These are phyloP conservation scores for Carcinoscorpius rotundicauda DNA, from an alignment of 1,140 invertebrate genomes.

Conservation along the genomic window DNA sequence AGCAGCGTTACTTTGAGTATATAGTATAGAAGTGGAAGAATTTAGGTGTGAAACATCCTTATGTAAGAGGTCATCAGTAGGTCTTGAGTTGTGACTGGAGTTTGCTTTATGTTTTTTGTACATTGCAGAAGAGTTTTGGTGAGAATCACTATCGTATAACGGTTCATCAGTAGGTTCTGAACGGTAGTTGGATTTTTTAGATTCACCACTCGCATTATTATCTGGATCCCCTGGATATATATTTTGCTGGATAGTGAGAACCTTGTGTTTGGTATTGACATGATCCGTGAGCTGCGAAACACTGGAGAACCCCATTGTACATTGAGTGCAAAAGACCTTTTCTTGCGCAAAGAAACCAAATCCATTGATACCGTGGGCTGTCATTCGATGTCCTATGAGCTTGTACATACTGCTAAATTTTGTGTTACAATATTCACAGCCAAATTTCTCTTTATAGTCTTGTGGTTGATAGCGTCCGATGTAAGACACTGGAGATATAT, in stretches of 20 bases:
- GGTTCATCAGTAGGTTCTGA: no score
- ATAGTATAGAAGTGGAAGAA: conserved; percentile 47
- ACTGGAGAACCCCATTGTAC: conserved; percentile 40
- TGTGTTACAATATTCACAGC: conserved; percentile 42
- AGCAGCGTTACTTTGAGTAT: conserved; percentile 74
- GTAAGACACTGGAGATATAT: not conserved
- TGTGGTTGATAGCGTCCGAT: not conserved
- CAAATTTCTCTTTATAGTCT: conserved; percentile 31
- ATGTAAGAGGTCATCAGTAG: conserved; percentile 4
- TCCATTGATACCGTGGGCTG: conserved; percentile 29
- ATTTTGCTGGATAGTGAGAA: no score
- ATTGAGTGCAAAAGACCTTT: conserved; percentile 39
- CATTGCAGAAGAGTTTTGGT: no score
- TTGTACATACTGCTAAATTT: conserved; percentile 35
- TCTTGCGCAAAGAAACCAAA: conserved; percentile 1
- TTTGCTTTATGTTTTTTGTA: no score
- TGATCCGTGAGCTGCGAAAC: conserved; percentile 45
- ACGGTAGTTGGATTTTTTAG: no score
- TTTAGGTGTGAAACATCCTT: conserved; percentile 29
- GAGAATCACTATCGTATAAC: no score
- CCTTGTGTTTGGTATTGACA: conserved; percentile 43
- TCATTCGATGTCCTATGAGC: conserved; percentile 34
- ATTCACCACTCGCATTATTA: no score
- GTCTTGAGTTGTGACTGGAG: not conserved
- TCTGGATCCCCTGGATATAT: no score